Base-by-base conservation (phyloP, 2,888 invertebrate species). In the Aphidius colemani region DNA sequence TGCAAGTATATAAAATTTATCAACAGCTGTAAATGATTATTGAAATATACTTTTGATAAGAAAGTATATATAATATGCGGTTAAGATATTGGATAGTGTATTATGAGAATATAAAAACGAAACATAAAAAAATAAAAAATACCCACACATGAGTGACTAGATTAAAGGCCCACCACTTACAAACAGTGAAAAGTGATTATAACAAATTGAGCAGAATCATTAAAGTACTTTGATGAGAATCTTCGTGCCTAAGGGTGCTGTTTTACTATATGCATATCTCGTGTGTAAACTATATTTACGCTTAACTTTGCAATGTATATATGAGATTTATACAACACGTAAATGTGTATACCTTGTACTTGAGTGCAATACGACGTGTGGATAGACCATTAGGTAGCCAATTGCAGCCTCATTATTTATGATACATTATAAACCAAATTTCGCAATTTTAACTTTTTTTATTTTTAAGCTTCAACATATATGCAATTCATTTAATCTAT, bases 321-420 rank as follows among this genome's bases (percentile, higher is more conserved):
- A 39, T 46, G 48, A 45, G 57, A 57, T 30, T 57, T 46, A 46
- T 39, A 46, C 30, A 30, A 30, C 30, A 57, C 57, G 46, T 57
- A 57, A 39, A 46, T 30, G 30, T 30, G 5, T 18, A 18, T 18
- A 18, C 13, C 13, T 18, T 18, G 13, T 30, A 30, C 30, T 30
- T 5, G 30, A 30, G 30, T 30, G 30, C 30, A 30, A 30, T 57
- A 57, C 57, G 57, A 57, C 30, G 57, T 45, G 46, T 46, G 40
- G 57, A 57, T 57, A 57, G 57, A 57, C 57, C 57, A 57, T 57
- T 57, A 57, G 46, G 57, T 57, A 57, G 57, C 57, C 39, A 57
- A 57, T 57, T 57, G 57, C 57, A 39, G 48, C 46, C 39, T 56
- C 30, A 45, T 7, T 45, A 56, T 13, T 56, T 57, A 57, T 40